Base-by-base conservation (phyloP, 2,888 invertebrate species). In the Cerastoderma edule region DNA sequence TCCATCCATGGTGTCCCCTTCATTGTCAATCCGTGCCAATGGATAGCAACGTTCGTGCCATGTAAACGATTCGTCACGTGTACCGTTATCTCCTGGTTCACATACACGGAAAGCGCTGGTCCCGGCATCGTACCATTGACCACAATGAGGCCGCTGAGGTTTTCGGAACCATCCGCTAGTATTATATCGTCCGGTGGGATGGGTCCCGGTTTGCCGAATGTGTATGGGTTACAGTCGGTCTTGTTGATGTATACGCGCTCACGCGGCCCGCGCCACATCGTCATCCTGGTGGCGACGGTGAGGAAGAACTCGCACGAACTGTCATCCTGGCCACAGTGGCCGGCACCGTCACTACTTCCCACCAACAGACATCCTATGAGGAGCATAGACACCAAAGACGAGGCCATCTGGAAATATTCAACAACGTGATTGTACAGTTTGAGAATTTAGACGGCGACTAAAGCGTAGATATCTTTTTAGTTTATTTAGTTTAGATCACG, bases 21-120 rank as follows among this genome's bases (percentile, higher is more conserved):
- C 78, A 85, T 83, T 28, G 78, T 79, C 16, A 89, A 68, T 5
- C 89, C 89, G 68, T 89, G 89, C 86, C 86, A 89, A 72, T 89
- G 89, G 8, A 89, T 63, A 24, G 85, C 77, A 22, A 83, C 44
- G 8, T 72, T 74, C 6, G 83, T 81, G 16, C 74, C 75, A 33
- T 67, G 44, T 50, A 90, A 46, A 8, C 75, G 39, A 72, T 90
- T 89, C 13, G 46, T 78, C 5, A 87, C 87, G 60, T 85, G 81
- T 0, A 86, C 77, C 19, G 72, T 68, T 6, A 87, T 80, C 6
- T 67, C 76, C 67, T 87, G 87, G 19, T 83, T 82, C 66, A 83
- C 72, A 63, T 76, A 86, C 28, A 89, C 87, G 53, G 82, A 81
- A 10, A 88, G 73, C 2, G 80, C 56, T 2, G 88, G 86, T 44